phyloP scores from a whole-genome alignment of 2,888 invertebrate genomes.

The Monopis laevigella region DNA sequence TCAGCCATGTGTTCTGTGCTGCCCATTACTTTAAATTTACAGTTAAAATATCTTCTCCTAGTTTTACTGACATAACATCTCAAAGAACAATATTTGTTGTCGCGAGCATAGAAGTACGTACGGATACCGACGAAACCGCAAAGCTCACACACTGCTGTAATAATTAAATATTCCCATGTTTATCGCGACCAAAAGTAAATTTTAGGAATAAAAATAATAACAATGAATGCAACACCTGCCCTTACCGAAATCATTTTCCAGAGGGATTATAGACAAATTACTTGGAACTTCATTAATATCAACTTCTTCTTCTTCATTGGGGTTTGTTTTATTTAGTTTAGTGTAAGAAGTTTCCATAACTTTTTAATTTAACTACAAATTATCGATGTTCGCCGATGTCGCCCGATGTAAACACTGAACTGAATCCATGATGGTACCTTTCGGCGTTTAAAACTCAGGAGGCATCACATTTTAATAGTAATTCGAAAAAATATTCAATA shows the following conservation, averaged over 20 bases:
- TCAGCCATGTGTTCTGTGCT: conserved; percentile 58
- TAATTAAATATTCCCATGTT: conserved; percentile 2
- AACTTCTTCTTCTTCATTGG: conserved; percentile 28
- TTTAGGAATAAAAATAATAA: no score
- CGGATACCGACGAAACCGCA: conserved; percentile 53
- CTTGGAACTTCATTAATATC: conserved; percentile 39
- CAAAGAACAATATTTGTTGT: conserved; percentile 51
- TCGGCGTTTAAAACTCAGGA: no score
- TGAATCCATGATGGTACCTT: no score
- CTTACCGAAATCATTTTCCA: conserved; percentile 90
- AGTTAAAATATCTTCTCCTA: conserved; percentile 37
- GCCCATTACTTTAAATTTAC: conserved; percentile 57
- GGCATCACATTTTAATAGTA: no score
- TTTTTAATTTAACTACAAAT: no score
- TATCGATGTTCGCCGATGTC: no score
- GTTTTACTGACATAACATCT: conserved; percentile 43
- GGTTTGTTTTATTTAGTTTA: no score
- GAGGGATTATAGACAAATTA: conserved; percentile 86
- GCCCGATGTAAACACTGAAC: no score
- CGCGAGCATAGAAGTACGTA: conserved; percentile 43
- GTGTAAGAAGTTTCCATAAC: no score
- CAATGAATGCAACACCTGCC: no score
- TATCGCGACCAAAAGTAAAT: no score
- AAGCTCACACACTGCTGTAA: conserved; percentile 52
- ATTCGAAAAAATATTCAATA: no score